Percentiles rank a stretch among this genome's conserved stretches.
These are phyloP conservation scores for Eupithecia centaureata DNA, from an alignment of 2,888 invertebrate species.

Conservation along the genomic window DNA sequence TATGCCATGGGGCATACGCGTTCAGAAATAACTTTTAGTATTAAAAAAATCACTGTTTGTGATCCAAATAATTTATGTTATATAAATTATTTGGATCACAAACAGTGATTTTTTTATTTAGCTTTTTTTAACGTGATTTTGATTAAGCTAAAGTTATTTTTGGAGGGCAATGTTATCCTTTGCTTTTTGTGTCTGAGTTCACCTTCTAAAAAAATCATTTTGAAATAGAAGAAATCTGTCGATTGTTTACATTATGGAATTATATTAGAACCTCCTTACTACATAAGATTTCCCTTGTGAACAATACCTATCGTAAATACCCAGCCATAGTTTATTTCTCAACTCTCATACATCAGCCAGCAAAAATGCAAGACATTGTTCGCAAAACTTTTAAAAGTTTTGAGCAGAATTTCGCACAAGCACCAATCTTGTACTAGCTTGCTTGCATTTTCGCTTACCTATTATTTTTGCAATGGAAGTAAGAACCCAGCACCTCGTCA, in stretches of 20 bases:
- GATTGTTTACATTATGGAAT: background rate
- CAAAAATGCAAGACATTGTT: slow-evolving; percentile 20
- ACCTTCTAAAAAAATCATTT: background rate
- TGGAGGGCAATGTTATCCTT: background rate
- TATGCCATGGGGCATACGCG: background rate
- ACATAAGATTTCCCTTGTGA: background rate
- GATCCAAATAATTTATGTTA: too few relatives aligned
- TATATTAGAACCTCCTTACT: too few relatives aligned
- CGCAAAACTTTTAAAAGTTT: slow-evolving; percentile 26
- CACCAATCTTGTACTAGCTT: slow-evolving; percentile 24
- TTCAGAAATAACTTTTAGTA: background rate
- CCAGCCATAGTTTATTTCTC: slow-evolving; percentile 2
- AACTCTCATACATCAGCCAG: slow-evolving; percentile 6
- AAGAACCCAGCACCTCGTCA: slow-evolving; percentile 14
- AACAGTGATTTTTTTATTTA: background rate
- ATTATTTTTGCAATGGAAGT: slow-evolving; percentile 35
- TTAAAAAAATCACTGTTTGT: too few relatives aligned
- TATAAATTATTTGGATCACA: background rate
- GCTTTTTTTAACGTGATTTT: background rate
- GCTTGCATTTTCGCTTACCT: slow-evolving; percentile 27
- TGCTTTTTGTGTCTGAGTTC: background rate
- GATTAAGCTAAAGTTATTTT: background rate
- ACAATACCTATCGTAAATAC: background rate
- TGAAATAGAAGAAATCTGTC: background rate
- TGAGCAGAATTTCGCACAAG: slow-evolving; percentile 22